phyloP scores from a whole-genome alignment of 2,888 invertebrate genomes.

The Atherix ibis region DNA sequence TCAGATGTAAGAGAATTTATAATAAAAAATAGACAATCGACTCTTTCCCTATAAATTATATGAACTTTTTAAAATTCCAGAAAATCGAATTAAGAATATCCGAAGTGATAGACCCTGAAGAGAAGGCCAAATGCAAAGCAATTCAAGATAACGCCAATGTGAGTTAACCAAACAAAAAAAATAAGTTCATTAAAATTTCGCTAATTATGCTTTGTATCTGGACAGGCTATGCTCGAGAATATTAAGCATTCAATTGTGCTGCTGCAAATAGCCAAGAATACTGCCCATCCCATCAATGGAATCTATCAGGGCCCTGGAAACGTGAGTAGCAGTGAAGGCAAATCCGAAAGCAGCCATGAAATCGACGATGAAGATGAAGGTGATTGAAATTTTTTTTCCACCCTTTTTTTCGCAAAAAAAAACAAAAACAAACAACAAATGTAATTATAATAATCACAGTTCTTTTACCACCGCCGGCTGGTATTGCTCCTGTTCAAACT shows the following conservation, averaged over 20 bases:
- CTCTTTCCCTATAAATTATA: conserved; percentile 3
- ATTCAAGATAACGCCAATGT: conserved; percentile 64
- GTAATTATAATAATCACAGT: no score
- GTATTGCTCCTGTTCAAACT: conserved; percentile 26
- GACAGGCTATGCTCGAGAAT: conserved; percentile 84
- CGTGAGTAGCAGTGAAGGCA: conserved; percentile 11
- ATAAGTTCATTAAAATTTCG: not conserved
- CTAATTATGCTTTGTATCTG: conserved; percentile 17
- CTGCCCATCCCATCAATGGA: conserved; percentile 81
- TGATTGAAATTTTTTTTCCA: no score
- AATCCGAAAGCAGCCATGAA: conserved; percentile 4
- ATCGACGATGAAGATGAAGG: conserved; percentile 7
- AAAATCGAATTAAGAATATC: conserved; percentile 50
- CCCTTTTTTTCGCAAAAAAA: not conserved
- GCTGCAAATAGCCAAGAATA: conserved; percentile 95
- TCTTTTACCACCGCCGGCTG: conserved; percentile 10
- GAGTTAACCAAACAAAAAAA: conserved; percentile 28
- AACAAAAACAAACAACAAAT: no score
- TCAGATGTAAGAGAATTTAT: conserved; percentile 46
- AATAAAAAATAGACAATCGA: conserved; percentile 13
- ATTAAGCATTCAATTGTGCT: conserved; percentile 97
- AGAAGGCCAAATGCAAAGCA: conserved; percentile 50
- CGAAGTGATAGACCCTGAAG: conserved; percentile 46
- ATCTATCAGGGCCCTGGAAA: conserved; percentile 55
- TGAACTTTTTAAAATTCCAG: conserved; percentile 35